Evolutionary conservation across 1,140 invertebrate genomes (phyloP).

Genomic region (Trypoxylus dichotomus): DNA sequence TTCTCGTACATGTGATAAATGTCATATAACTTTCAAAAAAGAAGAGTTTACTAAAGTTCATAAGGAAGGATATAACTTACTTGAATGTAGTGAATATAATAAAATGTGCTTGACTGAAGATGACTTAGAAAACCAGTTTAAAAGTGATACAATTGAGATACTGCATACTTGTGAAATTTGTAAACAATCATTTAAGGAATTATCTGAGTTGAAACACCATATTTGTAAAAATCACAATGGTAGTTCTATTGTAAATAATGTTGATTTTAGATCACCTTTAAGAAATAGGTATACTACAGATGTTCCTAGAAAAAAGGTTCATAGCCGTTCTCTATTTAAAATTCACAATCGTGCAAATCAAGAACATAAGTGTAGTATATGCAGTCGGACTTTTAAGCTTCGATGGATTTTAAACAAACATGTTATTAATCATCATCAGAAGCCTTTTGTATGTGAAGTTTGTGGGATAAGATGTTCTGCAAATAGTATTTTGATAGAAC

Average conservation of each 20-base stretch:
- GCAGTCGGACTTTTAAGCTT: not conserved
- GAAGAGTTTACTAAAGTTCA: not conserved
- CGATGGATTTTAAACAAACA: no score
- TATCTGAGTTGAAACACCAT: not conserved
- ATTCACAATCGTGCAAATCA: not conserved
- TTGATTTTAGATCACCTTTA: not conserved
- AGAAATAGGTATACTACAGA: not conserved
- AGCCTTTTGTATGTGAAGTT: not conserved
- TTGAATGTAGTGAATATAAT: not conserved
- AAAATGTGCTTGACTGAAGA: not conserved
- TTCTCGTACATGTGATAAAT: not conserved
- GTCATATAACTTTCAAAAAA: not conserved
- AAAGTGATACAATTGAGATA: not conserved
- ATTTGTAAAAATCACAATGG: not conserved
- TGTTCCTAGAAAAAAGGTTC: not conserved
- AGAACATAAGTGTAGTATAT: not conserved
- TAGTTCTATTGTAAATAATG: not conserved
- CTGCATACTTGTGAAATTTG: not conserved
- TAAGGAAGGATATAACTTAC: not conserved
- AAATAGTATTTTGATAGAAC: conserved; percentile 15
- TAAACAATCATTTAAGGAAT: not conserved
- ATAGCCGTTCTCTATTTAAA: not conserved
- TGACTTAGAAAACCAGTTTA: not conserved
- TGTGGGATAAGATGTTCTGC: not conserved
- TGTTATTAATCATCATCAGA: no score